Evolutionary conservation across 2,888 invertebrate genomes (phyloP).

Genomic region (Zeuzera pyrina): DNA sequence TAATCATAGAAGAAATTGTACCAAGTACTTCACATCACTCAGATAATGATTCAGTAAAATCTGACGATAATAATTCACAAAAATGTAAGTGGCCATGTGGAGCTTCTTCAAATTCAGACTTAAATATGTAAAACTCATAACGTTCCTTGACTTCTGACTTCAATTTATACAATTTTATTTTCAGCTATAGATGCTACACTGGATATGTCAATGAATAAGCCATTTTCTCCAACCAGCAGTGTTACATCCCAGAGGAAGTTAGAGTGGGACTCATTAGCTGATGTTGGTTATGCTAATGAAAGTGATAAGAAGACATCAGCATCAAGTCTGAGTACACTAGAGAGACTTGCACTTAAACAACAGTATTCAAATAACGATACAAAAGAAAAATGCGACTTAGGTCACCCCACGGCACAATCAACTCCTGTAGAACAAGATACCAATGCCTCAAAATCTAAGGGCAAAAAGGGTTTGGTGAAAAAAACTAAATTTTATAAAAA

Average conservation of each 20-base stretch:
- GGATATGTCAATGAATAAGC: constrained; percentile 51
- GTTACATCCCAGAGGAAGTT: constrained; percentile 81
- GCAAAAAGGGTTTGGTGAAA: constrained; percentile 35
- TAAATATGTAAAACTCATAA: too few relatives aligned
- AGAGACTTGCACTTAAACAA: constrained; percentile 73
- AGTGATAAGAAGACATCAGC: constrained; percentile 64
- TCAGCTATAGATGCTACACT: constrained; percentile 50
- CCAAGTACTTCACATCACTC: constrained; percentile 24
- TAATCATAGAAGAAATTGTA: constrained; percentile 35
- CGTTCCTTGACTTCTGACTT: too few relatives aligned
- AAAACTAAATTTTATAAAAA: constrained; percentile 55
- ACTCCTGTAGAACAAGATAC: constrained; percentile 57
- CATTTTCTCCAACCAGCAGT: constrained; percentile 82
- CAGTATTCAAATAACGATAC: constrained; percentile 58
- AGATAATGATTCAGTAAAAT: constrained; percentile 46
- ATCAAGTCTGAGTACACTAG: constrained; percentile 73
- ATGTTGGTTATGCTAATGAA: constrained; percentile 83
- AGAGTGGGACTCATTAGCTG: constrained; percentile 92
- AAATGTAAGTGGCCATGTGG: too few relatives aligned
- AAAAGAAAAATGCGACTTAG: constrained; percentile 37
- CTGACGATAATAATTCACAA: constrained; percentile 52
- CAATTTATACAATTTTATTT: constrained; percentile 18
- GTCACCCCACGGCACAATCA: constrained; percentile 67
- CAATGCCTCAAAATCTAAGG: constrained; percentile 26
- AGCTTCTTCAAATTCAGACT: too few relatives aligned